phyloP scores from a whole-genome alignment of 2,113 vertebrate genomes.

The Colossoma macropomum region DNA sequence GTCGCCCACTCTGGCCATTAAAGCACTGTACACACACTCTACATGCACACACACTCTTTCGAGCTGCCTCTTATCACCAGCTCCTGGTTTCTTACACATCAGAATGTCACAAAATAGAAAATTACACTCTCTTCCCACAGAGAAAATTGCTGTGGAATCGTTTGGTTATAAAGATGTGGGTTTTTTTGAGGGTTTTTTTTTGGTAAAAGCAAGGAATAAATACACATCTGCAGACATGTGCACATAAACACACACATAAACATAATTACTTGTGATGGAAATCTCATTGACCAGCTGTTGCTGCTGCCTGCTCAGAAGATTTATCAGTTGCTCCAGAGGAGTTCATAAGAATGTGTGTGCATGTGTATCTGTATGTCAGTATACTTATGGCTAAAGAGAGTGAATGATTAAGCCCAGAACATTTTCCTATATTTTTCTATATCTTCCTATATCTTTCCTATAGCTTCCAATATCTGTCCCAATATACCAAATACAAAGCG shows the following conservation, averaged over 20 bases:
- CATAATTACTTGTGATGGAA: slow-evolving; percentile 78
- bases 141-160: slow-evolving; percentile 87
- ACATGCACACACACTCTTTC: slow-evolving; percentile 35
- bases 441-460: too few relatives aligned
- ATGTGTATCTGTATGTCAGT: neutral
- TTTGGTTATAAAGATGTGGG: slow-evolving; percentile 81
- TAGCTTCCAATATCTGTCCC: too few relatives aligned
- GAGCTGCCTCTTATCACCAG: slow-evolving; percentile 77
- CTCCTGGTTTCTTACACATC: slow-evolving; percentile 83
- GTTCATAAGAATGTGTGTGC: slow-evolving; percentile 41
- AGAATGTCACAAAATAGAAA: slow-evolving; percentile 86
- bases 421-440: too few relatives aligned
- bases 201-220: slow-evolving; percentile 72
- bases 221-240: slow-evolving; percentile 46
- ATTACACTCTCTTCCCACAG: slow-evolving; percentile 85
- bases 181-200: slow-evolving; percentile 58
- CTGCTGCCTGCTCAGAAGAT: slow-evolving; percentile 74
- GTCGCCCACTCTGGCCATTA: slow-evolving; percentile 76
- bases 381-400: too few relatives aligned
- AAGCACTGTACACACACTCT: slow-evolving; percentile 73
- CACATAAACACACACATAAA: slow-evolving; percentile 65
- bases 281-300: slow-evolving; percentile 69
- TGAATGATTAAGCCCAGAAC: too few relatives aligned
- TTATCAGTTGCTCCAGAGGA: slow-evolving; percentile 76
- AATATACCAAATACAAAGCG: too few relatives aligned